Evolutionary conservation across 2,113 vertebrate genomes (phyloP).

Genomic region (Athene noctua): DNA sequence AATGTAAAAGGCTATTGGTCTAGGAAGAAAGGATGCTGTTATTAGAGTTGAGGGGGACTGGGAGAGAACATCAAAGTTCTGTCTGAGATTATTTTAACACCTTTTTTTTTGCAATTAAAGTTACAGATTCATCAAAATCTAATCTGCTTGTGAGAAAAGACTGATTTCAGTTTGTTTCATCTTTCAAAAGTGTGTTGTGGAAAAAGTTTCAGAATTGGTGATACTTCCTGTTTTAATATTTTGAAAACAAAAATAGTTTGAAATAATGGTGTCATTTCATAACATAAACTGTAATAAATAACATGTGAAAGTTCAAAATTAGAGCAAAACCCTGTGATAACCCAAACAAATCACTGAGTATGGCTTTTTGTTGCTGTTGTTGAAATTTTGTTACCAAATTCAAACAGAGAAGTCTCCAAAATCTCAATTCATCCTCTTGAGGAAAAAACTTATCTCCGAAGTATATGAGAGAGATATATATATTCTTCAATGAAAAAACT

Average conservation of each 20-base stretch:
- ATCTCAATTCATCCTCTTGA: not conserved
- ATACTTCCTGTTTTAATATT: not conserved
- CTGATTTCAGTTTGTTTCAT: not conserved
- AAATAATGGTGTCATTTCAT: not conserved
- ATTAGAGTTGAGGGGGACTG: not conserved
- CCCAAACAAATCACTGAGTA: accelerated
- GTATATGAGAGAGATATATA: not conserved
- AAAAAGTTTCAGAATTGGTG: not conserved
- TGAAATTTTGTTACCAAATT: not conserved
- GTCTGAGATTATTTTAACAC: not conserved
- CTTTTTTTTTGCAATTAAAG: not conserved
- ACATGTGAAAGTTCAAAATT: not conserved
- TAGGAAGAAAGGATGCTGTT: not conserved
- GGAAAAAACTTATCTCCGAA: not conserved
- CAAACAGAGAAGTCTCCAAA: not conserved
- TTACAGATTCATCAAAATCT: not conserved
- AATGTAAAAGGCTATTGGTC: not conserved
- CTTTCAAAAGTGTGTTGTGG: not conserved
- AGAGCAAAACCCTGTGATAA: not conserved
- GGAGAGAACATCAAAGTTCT: not conserved
- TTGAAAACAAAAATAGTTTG: not conserved
- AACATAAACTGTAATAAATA: not conserved
- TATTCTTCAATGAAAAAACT: not conserved
- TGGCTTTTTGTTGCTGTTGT: not conserved
- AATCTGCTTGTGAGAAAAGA: not conserved